Evolutionary conservation across 2,113 vertebrate species (phyloP).

Genomic region (Benitochromis conjunctus): DNA sequence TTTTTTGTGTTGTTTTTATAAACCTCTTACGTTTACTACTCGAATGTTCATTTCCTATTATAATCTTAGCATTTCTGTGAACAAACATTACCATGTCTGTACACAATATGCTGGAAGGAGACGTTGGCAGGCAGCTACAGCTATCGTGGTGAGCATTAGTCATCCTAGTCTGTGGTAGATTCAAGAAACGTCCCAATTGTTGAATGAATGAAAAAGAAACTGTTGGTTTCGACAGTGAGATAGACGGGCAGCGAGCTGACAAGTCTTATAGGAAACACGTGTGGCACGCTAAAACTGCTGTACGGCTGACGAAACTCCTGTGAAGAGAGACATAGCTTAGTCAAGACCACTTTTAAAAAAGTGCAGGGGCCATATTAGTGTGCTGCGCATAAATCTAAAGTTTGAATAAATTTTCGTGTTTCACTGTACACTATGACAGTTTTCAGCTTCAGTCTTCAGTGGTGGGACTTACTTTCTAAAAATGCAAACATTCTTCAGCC

Average conservation of each 20-base stretch:
- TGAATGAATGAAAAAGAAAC: background rate
- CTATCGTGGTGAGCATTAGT: constrained; percentile 26
- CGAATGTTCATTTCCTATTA: background rate
- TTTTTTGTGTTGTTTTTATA: background rate
- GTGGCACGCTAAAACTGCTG: background rate
- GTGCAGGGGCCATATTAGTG: background rate
- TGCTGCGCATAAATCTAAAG: background rate
- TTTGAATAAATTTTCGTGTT: background rate
- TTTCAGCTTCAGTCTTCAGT: background rate
- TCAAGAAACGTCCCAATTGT: background rate
- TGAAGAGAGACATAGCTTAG: background rate
- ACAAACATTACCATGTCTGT: background rate
- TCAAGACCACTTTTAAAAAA: background rate
- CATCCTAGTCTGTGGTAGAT: background rate
- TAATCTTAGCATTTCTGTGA: background rate
- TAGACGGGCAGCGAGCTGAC: background rate
- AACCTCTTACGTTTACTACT: background rate
- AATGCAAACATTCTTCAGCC: background rate
- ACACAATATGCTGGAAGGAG: background rate
- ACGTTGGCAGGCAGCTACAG: background rate
- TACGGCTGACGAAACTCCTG: background rate
- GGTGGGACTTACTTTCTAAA: background rate
- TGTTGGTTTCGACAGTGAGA: background rate
- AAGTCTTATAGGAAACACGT: background rate
- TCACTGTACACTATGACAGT: background rate